A percentile compares a stretch with the other conserved stretches of the same genome.
These are phyloP conservation scores for Platanista minor DNA, from an alignment of 2,113 vertebrate genomes.

Conservation along the genomic window DNA sequence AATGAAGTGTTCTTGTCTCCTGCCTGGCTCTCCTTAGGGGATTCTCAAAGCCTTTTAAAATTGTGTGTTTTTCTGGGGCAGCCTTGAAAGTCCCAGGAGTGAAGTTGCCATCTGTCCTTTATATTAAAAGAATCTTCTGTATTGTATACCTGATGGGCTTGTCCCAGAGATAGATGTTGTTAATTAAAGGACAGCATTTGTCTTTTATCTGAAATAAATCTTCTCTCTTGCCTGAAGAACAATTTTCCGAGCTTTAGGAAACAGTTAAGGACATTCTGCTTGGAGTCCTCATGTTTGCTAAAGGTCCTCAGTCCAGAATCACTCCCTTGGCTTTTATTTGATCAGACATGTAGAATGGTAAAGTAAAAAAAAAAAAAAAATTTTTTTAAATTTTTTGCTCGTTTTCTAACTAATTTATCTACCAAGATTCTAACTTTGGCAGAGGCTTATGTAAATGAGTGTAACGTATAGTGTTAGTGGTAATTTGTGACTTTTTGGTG, in stretches of 20 bases:
- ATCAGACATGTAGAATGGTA: background rate
- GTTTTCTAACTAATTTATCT: background rate
- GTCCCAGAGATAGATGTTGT: constrained; percentile 85
- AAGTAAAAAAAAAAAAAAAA: background rate
- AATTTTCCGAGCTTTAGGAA: constrained; percentile 49
- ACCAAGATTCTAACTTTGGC: background rate
- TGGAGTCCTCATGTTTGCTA: background rate
- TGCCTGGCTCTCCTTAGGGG: constrained; percentile 70
- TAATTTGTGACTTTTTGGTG: background rate
- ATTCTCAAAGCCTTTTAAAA: constrained; percentile 82
- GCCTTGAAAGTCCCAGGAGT: constrained; percentile 79
- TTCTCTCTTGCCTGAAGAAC: constrained; percentile 17
- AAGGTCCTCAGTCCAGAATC: background rate
- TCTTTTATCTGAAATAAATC: constrained; percentile 77
- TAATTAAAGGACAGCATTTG: constrained; percentile 84
- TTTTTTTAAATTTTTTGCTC: background rate
- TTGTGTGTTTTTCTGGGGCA: constrained; percentile 79
- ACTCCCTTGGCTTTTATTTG: background rate
- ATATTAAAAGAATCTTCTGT: constrained; percentile 82
- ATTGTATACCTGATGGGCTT: constrained; percentile 83
- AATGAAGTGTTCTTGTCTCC: constrained; percentile 56
- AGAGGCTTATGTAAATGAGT: background rate
- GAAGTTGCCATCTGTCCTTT: constrained; percentile 85
- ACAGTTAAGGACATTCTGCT: background rate
- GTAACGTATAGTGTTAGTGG: background rate